Evolutionary conservation across 1,140 invertebrate species (phyloP).

Genomic region (Zaprionus inermis): DNA sequence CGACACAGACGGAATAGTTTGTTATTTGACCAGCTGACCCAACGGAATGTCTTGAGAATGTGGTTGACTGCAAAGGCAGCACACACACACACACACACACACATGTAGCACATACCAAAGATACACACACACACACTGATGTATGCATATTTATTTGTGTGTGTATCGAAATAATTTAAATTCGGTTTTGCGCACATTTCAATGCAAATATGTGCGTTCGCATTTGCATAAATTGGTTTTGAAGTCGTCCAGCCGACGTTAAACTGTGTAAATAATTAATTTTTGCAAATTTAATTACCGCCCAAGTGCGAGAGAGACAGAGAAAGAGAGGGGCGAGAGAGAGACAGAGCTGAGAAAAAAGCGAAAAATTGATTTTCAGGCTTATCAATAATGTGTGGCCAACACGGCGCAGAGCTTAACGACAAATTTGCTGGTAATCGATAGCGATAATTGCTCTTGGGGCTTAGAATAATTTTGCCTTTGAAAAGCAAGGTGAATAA

Average conservation of each 20-base stretch:
- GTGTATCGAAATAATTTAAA: slow-evolving; percentile 58
- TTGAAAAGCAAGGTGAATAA: neutral
- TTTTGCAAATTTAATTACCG: slow-evolving; percentile 74
- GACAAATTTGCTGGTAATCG: slow-evolving; percentile 4
- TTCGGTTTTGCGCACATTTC: slow-evolving; percentile 66
- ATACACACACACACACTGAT: slow-evolving; percentile 4
- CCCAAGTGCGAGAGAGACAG: slow-evolving; percentile 8
- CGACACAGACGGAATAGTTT: slow-evolving; percentile 16
- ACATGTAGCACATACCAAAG: neutral
- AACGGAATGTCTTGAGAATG: slow-evolving; percentile 18
- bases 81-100: neutral
- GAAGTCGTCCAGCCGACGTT: slow-evolving; percentile 43
- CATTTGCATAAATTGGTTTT: slow-evolving; percentile 73
- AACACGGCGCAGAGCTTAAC: neutral
- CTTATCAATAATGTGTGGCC: neutral
- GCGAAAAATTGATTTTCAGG: slow-evolving; percentile 2
- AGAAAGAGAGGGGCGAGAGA: neutral
- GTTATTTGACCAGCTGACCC: slow-evolving; percentile 15
- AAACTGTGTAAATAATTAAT: slow-evolving; percentile 69
- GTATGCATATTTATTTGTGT: neutral
- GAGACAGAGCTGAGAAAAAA: neutral
- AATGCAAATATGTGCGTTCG: slow-evolving; percentile 72
- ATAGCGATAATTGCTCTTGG: neutral
- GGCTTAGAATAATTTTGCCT: neutral
- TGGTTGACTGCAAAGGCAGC: slow-evolving; percentile 15